These are phyloP conservation scores for Koerneria pararmatus DNA, from an alignment of 2,888 invertebrate genomes.

Conservation along the genomic window DNA sequence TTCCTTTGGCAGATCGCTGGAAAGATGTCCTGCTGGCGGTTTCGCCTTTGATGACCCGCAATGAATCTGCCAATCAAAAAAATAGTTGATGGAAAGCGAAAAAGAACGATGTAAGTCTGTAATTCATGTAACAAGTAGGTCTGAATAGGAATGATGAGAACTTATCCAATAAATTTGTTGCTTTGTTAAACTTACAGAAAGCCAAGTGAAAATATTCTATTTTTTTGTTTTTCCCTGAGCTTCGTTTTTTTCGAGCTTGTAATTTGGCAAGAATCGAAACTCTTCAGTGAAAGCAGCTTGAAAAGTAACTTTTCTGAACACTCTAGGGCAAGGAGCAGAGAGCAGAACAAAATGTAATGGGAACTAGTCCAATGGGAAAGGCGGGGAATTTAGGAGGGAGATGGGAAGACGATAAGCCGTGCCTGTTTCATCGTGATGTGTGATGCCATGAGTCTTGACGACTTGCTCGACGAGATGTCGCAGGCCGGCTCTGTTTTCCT, in stretches of 20 bases:
- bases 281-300: neutral
- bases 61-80: constrained; percentile 50
- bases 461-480: constrained; percentile 60
- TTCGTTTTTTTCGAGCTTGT: neutral
- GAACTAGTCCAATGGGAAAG: too few relatives aligned
- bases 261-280: neutral
- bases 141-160: too few relatives aligned
- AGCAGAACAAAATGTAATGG: too few relatives aligned
- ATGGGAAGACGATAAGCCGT: neutral
- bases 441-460: constrained; percentile 57
- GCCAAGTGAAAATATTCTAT: neutral
- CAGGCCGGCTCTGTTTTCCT: constrained; percentile 63
- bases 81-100: too few relatives aligned
- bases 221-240: neutral
- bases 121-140: too few relatives aligned
- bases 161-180: neutral
- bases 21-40: constrained; percentile 64
- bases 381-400: neutral
- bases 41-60: constrained; percentile 60
- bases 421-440: constrained; percentile 54
- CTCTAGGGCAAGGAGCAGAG: too few relatives aligned
- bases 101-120: too few relatives aligned
- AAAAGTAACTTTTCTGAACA: too few relatives aligned
- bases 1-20: constrained; percentile 64
- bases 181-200: neutral